Percentiles rank a stretch among this genome's conserved stretches.
Evolutionary conservation across 2,113 vertebrate species (phyloP).

Genomic region (Spheniscus mendiculus): DNA sequence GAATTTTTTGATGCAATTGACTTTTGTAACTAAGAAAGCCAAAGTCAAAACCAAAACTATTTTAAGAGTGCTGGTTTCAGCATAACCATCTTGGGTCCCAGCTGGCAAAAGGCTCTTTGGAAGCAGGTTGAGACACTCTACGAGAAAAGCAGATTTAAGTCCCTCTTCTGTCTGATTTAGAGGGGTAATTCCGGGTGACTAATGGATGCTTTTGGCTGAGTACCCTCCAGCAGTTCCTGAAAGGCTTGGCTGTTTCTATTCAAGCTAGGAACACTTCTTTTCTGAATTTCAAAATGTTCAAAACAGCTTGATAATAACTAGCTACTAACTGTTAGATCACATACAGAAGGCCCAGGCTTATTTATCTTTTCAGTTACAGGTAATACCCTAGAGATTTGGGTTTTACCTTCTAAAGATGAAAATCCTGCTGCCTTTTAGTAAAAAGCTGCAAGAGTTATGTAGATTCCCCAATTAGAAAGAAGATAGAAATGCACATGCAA

Average conservation of each 20-base stretch:
- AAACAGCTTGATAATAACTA: neutral
- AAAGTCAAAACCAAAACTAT: slow-evolving; percentile 36
- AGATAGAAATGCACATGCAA: neutral
- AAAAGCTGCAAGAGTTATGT: neutral
- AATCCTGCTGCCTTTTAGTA: neutral
- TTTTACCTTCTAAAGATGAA: neutral
- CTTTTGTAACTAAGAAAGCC: neutral
- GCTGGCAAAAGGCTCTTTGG: slow-evolving; percentile 32
- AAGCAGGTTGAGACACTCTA: slow-evolving; percentile 11
- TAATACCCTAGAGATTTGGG: neutral
- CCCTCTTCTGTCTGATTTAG: slow-evolving; percentile 40
- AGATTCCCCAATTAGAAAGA: neutral
- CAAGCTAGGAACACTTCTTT: neutral
- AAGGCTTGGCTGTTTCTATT: slow-evolving; percentile 25
- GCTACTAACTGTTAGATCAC: neutral
- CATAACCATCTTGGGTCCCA: slow-evolving; percentile 27
- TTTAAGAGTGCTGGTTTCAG: slow-evolving; percentile 48
- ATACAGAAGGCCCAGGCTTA: neutral
- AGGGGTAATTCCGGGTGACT: slow-evolving; percentile 47
- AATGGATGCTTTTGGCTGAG: slow-evolving; percentile 46
- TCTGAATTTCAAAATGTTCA: neutral
- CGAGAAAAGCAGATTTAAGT: slow-evolving; percentile 4
- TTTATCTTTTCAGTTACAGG: neutral
- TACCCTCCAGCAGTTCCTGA: slow-evolving; percentile 43
- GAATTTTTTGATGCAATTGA: neutral